Evolutionary conservation across 2,113 vertebrate species (phyloP), one percentile per base, ranked within the genome.

Genomic region (Acanthisitta chloris): DNA sequence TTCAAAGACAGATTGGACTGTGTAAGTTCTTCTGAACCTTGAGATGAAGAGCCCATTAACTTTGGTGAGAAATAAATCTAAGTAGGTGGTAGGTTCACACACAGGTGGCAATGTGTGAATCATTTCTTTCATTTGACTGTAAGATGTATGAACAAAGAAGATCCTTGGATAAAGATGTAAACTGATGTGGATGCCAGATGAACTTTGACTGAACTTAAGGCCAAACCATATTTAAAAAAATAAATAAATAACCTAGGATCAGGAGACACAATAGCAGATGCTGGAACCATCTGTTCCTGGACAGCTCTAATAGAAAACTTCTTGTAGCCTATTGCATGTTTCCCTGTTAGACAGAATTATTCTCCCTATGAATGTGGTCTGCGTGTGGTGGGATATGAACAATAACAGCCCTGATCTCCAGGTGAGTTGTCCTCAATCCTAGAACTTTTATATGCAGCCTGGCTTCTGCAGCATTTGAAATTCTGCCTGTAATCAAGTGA

Each of bases 171-270:
- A 81, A 93, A 96, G 85, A 93, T 59, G 38, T 86, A 79, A 90
- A 86, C 88, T 88, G 93, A 86, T 86, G 82, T 57, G 28, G 80
- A 69, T 92, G 92, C 86, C 76, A 85, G 77, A 94, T 96, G 96
- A 97, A 95, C 96, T 97, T 93, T 81, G 81, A 91, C 84, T 97
- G 95, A 97, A 97, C 93, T 97, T 96, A 94, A 73, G 81, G 61
- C 86, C 2, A 0, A 96, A 95, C 31, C 23, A 57, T 87, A 92
- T 92, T 93, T 86, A 6, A 43, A 91, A 89, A 96, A 95, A 95
- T 48, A 94, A 88, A 92, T 78, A 92, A 92, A 86, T 90, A 90
- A 80, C 40, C 24, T 52, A 73, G 87, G 90, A 76, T 93, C 91
- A 92, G 86, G 61, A 92, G 90, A 81, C 38, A 85, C 65, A 88